phyloP scores from a whole-genome alignment of 2,113 vertebrate genomes.

The Choloepus hoffmanni region DNA sequence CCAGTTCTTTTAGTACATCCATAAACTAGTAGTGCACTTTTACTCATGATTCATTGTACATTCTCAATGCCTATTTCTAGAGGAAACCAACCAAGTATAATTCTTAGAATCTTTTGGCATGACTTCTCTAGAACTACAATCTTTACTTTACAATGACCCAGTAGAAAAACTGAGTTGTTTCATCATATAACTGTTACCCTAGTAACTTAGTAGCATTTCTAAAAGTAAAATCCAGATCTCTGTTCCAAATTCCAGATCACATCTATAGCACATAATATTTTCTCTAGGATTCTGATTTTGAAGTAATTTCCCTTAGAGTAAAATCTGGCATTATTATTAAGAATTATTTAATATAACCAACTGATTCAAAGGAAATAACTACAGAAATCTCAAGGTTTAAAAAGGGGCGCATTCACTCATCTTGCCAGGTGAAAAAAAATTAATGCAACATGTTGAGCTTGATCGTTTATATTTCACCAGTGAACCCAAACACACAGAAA shows the following conservation, averaged over 20 bases:
- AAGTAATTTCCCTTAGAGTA: neutral
- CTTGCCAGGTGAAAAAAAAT: conserved; percentile 51
- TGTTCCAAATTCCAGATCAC: neutral
- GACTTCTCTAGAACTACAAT: neutral
- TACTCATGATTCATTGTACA: neutral
- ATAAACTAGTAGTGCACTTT: neutral
- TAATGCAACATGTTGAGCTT: conserved; percentile 50
- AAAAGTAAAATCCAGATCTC: neutral
- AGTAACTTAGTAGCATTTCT: neutral
- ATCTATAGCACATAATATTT: neutral
- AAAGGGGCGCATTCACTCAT: neutral
- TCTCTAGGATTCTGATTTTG: neutral
- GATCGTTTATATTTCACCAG: neutral
- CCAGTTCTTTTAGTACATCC: neutral
- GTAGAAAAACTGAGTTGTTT: neutral
- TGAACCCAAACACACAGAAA: conserved; percentile 1
- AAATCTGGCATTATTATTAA: conserved; percentile 40
- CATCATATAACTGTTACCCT: neutral
- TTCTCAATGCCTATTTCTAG: neutral
- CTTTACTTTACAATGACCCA: neutral
- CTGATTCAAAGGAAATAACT: conserved; percentile 41
- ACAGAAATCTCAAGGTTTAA: neutral
- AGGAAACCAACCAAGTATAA: neutral
- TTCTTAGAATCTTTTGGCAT: neutral
- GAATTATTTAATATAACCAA: conserved; percentile 21